phyloP scores from a whole-genome alignment of 2,888 invertebrate genomes.

The Platypus cylindrus region DNA sequence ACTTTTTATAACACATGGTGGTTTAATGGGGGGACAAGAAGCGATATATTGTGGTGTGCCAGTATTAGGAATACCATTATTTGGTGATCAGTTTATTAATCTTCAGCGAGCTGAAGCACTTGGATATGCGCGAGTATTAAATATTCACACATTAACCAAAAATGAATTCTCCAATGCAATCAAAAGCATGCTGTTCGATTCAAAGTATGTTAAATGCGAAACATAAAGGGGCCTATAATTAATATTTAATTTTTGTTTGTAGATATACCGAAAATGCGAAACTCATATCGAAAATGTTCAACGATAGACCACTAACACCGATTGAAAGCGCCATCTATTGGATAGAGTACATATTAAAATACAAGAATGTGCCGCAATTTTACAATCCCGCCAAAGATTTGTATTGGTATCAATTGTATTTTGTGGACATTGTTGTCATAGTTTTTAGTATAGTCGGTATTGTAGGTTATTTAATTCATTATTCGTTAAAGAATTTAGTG shows the following conservation, averaged over 20 bases:
- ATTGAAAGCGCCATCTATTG: slow-evolving; percentile 49
- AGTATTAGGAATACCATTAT: slow-evolving; percentile 31
- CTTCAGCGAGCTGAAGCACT: slow-evolving; percentile 38
- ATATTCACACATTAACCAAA: slow-evolving; percentile 23
- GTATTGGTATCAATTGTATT: slow-evolving; percentile 34
- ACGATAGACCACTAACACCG: slow-evolving; percentile 45
- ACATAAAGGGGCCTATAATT: no score
- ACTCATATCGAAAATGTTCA: slow-evolving; percentile 39
- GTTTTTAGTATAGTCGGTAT: no score
- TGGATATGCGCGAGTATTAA: slow-evolving; percentile 34
- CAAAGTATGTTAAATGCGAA: slow-evolving; percentile 30
- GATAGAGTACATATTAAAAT: slow-evolving; percentile 50
- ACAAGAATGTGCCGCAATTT: slow-evolving; percentile 42
- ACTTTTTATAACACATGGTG: slow-evolving; percentile 42
- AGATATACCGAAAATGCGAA: slow-evolving; percentile 43
- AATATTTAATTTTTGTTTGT: slow-evolving; percentile 19
- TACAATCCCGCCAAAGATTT: slow-evolving; percentile 40
- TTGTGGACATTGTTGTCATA: slow-evolving; percentile 17
- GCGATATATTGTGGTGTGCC: slow-evolving; percentile 35
- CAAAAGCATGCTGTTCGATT: slow-evolving; percentile 30
- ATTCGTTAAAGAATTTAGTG: no score
- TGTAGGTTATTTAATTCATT: no score
- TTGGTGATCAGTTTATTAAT: slow-evolving; percentile 38
- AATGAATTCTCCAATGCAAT: slow-evolving; percentile 20
- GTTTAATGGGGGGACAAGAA: slow-evolving; percentile 38